phyloP scores from a whole-genome alignment of 2,888 invertebrate genomes.

The Apamea crenata region DNA sequence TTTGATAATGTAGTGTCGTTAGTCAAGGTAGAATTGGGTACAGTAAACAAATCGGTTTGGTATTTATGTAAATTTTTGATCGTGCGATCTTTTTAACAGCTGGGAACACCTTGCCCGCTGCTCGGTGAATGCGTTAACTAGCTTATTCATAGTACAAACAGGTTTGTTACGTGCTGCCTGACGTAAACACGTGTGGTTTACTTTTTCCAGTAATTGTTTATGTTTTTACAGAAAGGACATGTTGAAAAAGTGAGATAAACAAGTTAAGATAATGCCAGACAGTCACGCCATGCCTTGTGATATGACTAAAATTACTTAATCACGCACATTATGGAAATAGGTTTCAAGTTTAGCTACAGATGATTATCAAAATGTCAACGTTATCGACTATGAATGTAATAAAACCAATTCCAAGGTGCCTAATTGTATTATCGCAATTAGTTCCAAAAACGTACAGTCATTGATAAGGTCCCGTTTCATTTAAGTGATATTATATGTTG shows the following conservation, averaged over 20 bases:
- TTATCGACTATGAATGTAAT: conserved; percentile 11
- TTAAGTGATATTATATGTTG: neutral
- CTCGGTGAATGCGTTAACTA: conserved; percentile 69
- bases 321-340: conserved; percentile 23
- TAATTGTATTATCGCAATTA: neutral
- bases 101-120: conserved; percentile 69
- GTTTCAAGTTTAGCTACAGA: conserved; percentile 18
- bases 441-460: neutral
- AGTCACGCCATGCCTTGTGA: conserved; percentile 64
- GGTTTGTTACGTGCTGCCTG: conserved; percentile 76
- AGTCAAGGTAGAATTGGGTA: conserved; percentile 24
- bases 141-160: conserved; percentile 77
- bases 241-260: conserved; percentile 62
- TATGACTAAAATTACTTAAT: conserved; percentile 35
- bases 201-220: conserved; percentile 65
- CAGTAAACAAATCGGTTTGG: conserved; percentile 66
- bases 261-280: conserved; percentile 64
- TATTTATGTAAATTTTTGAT: conserved; percentile 62
- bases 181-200: conserved; percentile 68
- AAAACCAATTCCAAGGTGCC: neutral
- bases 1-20: conserved; percentile 3
- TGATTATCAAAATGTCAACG: conserved; percentile 20
- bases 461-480: neutral
- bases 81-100: conserved; percentile 71
- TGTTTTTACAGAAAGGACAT: conserved; percentile 59